These are phyloP conservation scores for Sphaeramia orbicularis DNA, from an alignment of 2,797 vertebrate species.

Conservation along the genomic window DNA sequence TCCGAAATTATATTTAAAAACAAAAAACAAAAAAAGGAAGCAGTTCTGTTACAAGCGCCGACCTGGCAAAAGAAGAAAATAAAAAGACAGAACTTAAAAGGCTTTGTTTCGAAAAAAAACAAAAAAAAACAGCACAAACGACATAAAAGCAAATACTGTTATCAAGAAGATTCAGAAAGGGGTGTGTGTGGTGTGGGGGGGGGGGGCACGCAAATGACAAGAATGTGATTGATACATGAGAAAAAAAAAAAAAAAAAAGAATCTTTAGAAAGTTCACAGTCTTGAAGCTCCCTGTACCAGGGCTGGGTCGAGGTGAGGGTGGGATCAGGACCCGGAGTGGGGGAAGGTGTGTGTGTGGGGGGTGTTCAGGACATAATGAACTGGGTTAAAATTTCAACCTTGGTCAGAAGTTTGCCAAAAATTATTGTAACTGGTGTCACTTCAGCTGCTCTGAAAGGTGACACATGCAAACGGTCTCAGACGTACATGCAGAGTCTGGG, in stretches of 20 bases:
- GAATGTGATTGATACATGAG: slow-evolving; percentile 67
- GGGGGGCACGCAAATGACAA: slow-evolving; percentile 41
- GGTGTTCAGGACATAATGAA: background rate
- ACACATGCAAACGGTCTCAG: background rate
- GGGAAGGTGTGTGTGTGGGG: background rate
- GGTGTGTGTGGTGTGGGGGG: background rate
- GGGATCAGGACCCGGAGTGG: no score
- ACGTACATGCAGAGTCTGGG: no score
- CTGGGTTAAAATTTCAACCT: background rate
- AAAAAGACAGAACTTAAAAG: slow-evolving; percentile 47
- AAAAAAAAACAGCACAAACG: no score
- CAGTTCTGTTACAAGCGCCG: slow-evolving; percentile 30
- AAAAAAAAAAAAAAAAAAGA: slow-evolving; percentile 70
- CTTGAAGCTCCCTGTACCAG: slow-evolving; percentile 71
- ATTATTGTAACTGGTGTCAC: slow-evolving; percentile 30
- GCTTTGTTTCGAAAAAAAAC: slow-evolving; percentile 44
- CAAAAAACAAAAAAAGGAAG: slow-evolving; percentile 7
- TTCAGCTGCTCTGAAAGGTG: slow-evolving; percentile 55
- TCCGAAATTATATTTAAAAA: slow-evolving; percentile 18
- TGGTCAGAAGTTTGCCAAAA: background rate
- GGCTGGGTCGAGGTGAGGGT: background rate
- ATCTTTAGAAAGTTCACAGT: slow-evolving; percentile 79
- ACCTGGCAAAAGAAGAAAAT: slow-evolving; percentile 3
- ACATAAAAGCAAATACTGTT: slow-evolving; percentile 87
- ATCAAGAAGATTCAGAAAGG: slow-evolving; percentile 50